Percentiles rank a stretch among this genome's conserved stretches.
Conservation (phyloP, 2,888 invertebrate genomes). For the Eristalis arbustorum region DNA sequence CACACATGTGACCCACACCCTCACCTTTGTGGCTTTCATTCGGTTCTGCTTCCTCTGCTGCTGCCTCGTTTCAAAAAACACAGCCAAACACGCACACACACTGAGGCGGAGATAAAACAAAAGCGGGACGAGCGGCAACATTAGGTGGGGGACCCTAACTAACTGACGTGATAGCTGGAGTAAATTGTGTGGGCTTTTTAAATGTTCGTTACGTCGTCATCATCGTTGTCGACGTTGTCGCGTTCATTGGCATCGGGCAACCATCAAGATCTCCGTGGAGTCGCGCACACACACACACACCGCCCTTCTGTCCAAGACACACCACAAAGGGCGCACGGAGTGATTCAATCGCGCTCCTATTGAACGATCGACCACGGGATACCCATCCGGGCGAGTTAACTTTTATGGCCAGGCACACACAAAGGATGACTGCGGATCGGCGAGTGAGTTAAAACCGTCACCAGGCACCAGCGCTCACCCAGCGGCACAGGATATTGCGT, state of each 20-base stretch:
- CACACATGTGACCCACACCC: constrained; percentile 54
- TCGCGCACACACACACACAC: constrained; percentile 1
- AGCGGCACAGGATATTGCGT: constrained; percentile 58
- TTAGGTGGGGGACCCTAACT: constrained; percentile 50
- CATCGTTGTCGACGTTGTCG: constrained; percentile 25
- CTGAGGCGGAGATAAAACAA: not conserved
- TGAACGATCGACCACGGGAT: constrained; percentile 62
- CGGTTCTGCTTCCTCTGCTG: not conserved
- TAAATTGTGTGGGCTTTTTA: constrained; percentile 68
- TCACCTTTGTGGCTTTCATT: constrained; percentile 16
- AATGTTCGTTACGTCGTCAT: constrained; percentile 67
- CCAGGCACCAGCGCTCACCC: constrained; percentile 19
- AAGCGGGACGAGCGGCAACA: no score
- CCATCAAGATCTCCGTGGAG: constrained; percentile 25
- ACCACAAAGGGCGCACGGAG: constrained; percentile 42
- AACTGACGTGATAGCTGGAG: constrained; percentile 63
- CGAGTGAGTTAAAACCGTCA: not conserved
- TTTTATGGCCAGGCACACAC: constrained; percentile 52
- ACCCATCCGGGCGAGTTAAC: constrained; percentile 52
- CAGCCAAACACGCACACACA: constrained; percentile 14
- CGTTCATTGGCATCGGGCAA: constrained; percentile 39
- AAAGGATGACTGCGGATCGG: constrained; percentile 52
- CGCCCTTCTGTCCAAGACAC: not conserved
- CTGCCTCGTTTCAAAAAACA: constrained; percentile 37
- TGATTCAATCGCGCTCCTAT: constrained; percentile 64